These are phyloP conservation scores for Molossus molossus DNA, from an alignment of 2,797 vertebrate species.

Conservation along the genomic window DNA sequence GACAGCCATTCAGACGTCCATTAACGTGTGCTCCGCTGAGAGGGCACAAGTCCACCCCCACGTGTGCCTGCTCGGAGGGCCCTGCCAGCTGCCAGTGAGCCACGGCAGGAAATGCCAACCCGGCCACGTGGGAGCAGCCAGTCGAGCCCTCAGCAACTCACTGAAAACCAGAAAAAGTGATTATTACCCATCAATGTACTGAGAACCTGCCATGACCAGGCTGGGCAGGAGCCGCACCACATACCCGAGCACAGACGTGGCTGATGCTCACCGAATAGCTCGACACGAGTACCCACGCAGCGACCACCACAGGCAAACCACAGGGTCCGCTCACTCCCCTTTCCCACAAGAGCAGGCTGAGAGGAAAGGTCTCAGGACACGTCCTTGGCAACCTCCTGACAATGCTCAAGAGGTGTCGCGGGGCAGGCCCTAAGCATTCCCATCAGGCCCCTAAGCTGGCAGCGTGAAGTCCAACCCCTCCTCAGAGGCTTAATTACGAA, in stretches of 20 bases:
- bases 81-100: fast-evolving
- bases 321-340: neutral
- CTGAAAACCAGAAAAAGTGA: fast-evolving
- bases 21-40: fast-evolving
- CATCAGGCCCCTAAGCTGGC: neutral
- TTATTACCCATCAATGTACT: fast-evolving
- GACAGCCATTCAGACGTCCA: fast-evolving
- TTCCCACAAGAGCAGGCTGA: fast-evolving
- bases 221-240: fast-evolving
- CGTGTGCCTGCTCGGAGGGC: neutral
- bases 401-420: neutral
- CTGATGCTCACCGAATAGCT: fast-evolving
- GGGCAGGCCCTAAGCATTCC: fast-evolving
- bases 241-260: fast-evolving
- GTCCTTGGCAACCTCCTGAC: neutral
- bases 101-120: neutral
- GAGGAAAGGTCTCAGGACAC: neutral
- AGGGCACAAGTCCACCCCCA: neutral
- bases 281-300: fast-evolving
- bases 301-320: fast-evolving
- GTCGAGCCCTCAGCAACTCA: fast-evolving
- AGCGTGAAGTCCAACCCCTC: neutral
- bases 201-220: fast-evolving
- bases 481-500: neutral
- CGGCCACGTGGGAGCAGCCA: fast-evolving